A percentile compares a stretch with the other conserved stretches of the same genome.
phyloP scores from a whole-genome alignment of 2,113 vertebrate genomes.

The Strix uralensis region DNA sequence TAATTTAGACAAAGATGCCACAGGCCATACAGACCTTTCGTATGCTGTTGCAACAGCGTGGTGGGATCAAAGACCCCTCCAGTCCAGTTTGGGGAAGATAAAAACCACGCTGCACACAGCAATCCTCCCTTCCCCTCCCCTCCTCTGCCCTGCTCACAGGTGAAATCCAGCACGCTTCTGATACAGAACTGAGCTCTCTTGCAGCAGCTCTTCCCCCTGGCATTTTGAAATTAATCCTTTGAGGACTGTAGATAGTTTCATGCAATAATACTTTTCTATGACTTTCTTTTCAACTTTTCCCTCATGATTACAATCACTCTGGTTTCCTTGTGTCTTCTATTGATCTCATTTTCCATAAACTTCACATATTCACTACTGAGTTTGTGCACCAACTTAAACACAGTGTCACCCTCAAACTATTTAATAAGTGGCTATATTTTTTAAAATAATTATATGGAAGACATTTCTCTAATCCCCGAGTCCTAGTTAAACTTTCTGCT shows the following conservation, averaged over 20 bases:
- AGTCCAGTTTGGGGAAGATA: background rate
- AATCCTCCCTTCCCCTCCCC: background rate
- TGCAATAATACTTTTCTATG: background rate
- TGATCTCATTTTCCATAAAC: background rate
- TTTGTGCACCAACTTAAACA: background rate
- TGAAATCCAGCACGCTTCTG: background rate
- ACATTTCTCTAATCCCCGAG: background rate
- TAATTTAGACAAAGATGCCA: background rate
- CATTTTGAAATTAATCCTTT: background rate
- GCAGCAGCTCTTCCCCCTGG: background rate
- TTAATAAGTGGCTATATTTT: background rate
- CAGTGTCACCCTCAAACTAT: background rate
- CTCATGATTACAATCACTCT: background rate
- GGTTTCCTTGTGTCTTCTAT: background rate
- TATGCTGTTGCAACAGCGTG: background rate
- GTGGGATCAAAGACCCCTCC: background rate
- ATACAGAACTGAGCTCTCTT: background rate
- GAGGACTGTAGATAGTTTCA: background rate
- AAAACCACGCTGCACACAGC: background rate
- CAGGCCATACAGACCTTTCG: fast-evolving
- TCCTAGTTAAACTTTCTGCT: background rate
- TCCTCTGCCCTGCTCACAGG: background rate
- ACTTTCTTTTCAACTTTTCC: background rate
- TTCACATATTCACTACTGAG: background rate
- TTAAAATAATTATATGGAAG: background rate